Base-by-base conservation (phyloP, 2,888 invertebrate species). In the Erynnis tages region DNA sequence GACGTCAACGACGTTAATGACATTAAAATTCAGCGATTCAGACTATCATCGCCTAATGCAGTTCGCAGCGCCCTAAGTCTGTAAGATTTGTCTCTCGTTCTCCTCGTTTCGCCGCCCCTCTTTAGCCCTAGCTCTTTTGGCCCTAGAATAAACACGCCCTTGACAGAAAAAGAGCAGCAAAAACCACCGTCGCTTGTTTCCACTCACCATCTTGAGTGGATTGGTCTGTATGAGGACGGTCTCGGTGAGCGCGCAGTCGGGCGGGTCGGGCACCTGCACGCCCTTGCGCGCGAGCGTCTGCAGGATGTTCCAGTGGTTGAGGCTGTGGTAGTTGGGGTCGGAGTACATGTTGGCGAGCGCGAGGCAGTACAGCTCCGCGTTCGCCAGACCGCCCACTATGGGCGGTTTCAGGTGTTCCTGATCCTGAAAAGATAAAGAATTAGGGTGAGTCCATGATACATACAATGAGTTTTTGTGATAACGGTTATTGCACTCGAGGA, bases 191-290 rank as follows among this genome's bases (percentile, higher is more conserved):
- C n/a, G n/a, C n/a, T n/a, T n/a, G n/a, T n/a, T 16, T 16, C 3
- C 2, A 60, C 73, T 66, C 90, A 97, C 98, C 94, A 98, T 94
- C 91, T 95, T 94, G 62, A 98, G 92, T 63, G 98, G 98, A 79
- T 97, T 97, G 61, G 96, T 97, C 91, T 98, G 97, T 80, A 97
- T 97, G 70, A 98, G 94, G 69, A 96, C 96, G 55, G 97, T 98
- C 91, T 98, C 98, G 32, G 98, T 98, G 79, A 98, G 94, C 75
- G 96, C 95, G 73, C 94, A 93, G 82, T 97, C 97, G 54, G 94
- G 92, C 56, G 95, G 93, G 79, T 97, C 96, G 53, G 92, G 91
- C 60, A 96, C 94, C 73, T 94, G 95, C 54, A 97, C 94, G 57
- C 98, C 97, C 85, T 98, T 98, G 74, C 98, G 91, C 63, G 96